These are phyloP conservation scores for Aleadryas rufinucha DNA, from an alignment of 2,113 vertebrate species.

Conservation along the genomic window DNA sequence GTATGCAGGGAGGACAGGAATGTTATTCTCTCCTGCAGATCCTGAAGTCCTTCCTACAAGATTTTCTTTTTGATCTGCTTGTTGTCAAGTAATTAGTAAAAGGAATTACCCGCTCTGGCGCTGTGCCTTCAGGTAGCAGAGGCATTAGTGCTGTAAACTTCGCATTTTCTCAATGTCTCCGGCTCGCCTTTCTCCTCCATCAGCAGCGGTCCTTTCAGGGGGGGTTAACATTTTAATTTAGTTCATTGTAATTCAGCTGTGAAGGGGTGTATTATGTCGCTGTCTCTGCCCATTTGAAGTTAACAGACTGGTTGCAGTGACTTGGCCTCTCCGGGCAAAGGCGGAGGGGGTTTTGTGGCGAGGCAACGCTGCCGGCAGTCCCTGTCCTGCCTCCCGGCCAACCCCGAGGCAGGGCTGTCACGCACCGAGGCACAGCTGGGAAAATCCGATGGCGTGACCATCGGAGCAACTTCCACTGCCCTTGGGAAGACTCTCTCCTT, in stretches of 20 bases:
- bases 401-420: not conserved
- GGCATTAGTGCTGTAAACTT: not conserved
- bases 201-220: not conserved
- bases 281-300: not conserved
- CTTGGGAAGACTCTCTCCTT: not conserved
- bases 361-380: not conserved
- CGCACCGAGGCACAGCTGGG: not conserved
- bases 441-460: accelerated
- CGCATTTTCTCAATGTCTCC: not conserved
- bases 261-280: not conserved
- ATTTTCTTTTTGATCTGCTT: not conserved
- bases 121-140: not conserved
- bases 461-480: not conserved
- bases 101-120: not conserved
- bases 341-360: not conserved
- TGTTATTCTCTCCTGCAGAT: not conserved
- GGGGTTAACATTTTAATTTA: not conserved
- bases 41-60: not conserved
- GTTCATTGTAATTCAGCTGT: not conserved
- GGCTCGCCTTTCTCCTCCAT: not conserved
- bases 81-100: not conserved
- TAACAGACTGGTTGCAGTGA: not conserved
- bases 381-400: not conserved
- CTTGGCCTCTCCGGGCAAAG: not conserved
- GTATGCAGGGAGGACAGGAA: not conserved